phyloP scores from a whole-genome alignment of 2,797 vertebrate species.

The Poecilia velifera region DNA sequence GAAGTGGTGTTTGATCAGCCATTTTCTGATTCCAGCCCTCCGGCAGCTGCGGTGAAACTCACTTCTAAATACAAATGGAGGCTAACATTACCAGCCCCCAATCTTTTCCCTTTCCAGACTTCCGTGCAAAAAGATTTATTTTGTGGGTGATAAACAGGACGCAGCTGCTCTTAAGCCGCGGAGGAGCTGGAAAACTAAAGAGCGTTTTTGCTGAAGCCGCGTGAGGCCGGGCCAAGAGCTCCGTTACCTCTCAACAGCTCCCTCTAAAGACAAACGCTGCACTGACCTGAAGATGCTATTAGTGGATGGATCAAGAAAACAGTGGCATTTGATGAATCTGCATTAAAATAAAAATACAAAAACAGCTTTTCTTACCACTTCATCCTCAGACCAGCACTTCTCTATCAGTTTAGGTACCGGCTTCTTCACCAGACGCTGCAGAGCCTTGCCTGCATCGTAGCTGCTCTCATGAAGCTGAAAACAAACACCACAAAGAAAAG shows the following conservation, averaged over 20 bases:
- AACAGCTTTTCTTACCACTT: constrained; percentile 87
- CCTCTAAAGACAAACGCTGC: constrained; percentile 68
- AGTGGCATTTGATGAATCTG: background rate
- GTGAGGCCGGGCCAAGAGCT: constrained; percentile 51
- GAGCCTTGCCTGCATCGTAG: constrained; percentile 97
- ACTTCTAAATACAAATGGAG: constrained; percentile 78
- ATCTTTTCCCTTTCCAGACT: constrained; percentile 60
- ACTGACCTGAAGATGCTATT: constrained; percentile 18
- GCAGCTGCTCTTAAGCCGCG: constrained; percentile 81
- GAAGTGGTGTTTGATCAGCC: constrained; percentile 68
- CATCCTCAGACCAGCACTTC: constrained; percentile 99
- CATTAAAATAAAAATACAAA: background rate
- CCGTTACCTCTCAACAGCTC: constrained; percentile 69
- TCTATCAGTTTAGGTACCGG: constrained; percentile 98
- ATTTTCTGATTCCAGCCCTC: constrained; percentile 74
- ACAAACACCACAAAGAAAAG: constrained; percentile 6
- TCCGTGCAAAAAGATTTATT: constrained; percentile 78
- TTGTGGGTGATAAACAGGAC: constrained; percentile 82
- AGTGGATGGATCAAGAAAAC: background rate
- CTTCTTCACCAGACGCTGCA: constrained; percentile 98
- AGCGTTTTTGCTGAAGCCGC: constrained; percentile 69
- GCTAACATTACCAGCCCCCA: constrained; percentile 64
- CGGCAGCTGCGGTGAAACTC: constrained; percentile 68
- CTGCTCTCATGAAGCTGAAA: constrained; percentile 95
- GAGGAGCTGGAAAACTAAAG: constrained; percentile 67